Base-by-base conservation (phyloP, 2,888 invertebrate species). In the Metacarcinus magister region DNA sequence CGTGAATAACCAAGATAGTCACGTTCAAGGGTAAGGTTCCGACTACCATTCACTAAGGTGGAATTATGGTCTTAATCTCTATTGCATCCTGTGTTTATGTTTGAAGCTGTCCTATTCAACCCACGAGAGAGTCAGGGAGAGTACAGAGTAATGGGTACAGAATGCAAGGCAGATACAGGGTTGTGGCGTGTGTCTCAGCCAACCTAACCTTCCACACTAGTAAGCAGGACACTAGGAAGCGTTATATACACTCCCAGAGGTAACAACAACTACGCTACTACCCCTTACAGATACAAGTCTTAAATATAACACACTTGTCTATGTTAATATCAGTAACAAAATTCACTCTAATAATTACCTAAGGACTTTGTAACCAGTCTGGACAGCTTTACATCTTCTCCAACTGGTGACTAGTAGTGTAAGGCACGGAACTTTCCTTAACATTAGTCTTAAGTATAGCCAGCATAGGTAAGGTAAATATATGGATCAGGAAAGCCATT, bases 321-420 rank as follows among this genome's bases (percentile, higher is more conserved):
- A 19, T 60, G 23, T 60, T 4, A 60, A 60, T 23, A 60, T 16
- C 19, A 19, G 60, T 60, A 60, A 60, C 60, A 60, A 60, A 60
- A 16, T 60, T 60, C n/a, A 23, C 60, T 60, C 2, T 60, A 60
- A 60, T 23, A 60, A 60, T 75, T 75, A 75, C 28, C 75, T 23
- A 75, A 75, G 75, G 2, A 75, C 28, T 8, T 75, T 75, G 75
- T 28, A 75, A 75, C 75, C 75, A 75, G 75, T 23, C 75, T 75
- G 75, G 28, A 28, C 8, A 75, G 8, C 28, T n/a, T 75, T 28
- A 28, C 28, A 75, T 28, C 19, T 2, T 60, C 28, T 75, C 75
- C 23, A 75, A 75, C 75, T 28, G 75, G 75, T 75, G 75, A 75
- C 75, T n/a, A n/a, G n/a, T 75, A 75, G 75, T n/a, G 67, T 75